These are phyloP conservation scores for Idaea aversata DNA, from an alignment of 2,888 invertebrate genomes.

Conservation along the genomic window DNA sequence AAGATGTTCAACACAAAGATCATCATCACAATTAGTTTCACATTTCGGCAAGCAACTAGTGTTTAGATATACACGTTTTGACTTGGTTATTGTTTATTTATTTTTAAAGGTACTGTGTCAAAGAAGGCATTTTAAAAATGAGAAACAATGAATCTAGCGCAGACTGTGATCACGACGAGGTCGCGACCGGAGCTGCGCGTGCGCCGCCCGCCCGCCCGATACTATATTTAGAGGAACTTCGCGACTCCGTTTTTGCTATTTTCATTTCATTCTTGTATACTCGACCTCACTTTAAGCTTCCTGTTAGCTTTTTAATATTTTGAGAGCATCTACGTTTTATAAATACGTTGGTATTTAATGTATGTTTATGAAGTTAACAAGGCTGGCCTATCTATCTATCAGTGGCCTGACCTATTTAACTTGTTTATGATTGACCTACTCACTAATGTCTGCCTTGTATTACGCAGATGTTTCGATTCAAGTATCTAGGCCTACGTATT, in stretches of 20 bases:
- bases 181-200: constrained; percentile 43
- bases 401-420: not conserved
- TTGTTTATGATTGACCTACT: not conserved
- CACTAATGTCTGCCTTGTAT: not conserved
- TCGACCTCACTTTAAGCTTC: constrained; percentile 62
- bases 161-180: constrained; percentile 57
- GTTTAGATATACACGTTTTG: constrained; percentile 5
- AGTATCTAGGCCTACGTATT: not conserved
- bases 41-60: constrained; percentile 10
- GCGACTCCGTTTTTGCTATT: constrained; percentile 77
- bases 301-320: constrained; percentile 35
- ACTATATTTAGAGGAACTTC: constrained; percentile 77
- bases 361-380: constrained; percentile 7
- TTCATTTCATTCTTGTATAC: constrained; percentile 71
- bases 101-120: constrained; percentile 10
- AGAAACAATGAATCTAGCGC: constrained; percentile 29
- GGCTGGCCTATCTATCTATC: not conserved
- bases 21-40: constrained; percentile 34
- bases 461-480: not conserved
- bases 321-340: not conserved
- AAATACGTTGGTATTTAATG: constrained; percentile 5
- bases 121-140: constrained; percentile 24
- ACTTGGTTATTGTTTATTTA: constrained; percentile 7
- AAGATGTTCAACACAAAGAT: constrained; percentile 44
- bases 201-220: constrained; percentile 54